phyloP scores from a whole-genome alignment of 2,888 invertebrate genomes.

The Agrilus mali region DNA sequence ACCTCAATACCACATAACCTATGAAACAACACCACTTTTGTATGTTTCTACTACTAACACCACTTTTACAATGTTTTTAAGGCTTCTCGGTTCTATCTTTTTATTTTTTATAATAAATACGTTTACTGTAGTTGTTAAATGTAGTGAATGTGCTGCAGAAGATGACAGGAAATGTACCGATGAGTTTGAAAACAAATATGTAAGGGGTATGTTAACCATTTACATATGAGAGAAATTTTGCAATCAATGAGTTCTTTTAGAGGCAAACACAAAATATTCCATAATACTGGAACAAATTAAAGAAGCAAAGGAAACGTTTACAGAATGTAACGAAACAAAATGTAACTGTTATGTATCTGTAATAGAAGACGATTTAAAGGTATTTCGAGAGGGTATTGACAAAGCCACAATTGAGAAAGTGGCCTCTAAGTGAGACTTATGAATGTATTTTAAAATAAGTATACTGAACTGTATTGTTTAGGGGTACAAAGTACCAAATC shows the following conservation, averaged over 20 bases:
- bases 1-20: no score
- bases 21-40: no score
- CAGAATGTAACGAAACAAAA: constrained; percentile 42
- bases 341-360: constrained; percentile 53
- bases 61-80: no score
- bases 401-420: constrained; percentile 50
- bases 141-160: constrained; percentile 18
- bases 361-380: constrained; percentile 53
- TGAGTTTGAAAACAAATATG: constrained; percentile 23
- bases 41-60: no score
- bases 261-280: constrained; percentile 34
- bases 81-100: no score
- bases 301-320: constrained; percentile 38
- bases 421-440: constrained; percentile 27
- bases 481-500: constrained; percentile 73
- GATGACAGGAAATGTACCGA: constrained; percentile 18
- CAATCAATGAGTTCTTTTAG: constrained; percentile 28
- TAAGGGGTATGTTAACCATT: constrained; percentile 21
- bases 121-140: constrained; percentile 1
- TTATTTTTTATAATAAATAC: no score
- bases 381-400: constrained; percentile 61
- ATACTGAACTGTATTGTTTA: constrained; percentile 20
- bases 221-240: neutral
- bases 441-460: constrained; percentile 1
- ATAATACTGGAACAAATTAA: constrained; percentile 35